Percentiles rank a stretch among this genome's conserved stretches.
Conservation (phyloP, 1,140 invertebrate species). For the Ostrea edulis region DNA sequence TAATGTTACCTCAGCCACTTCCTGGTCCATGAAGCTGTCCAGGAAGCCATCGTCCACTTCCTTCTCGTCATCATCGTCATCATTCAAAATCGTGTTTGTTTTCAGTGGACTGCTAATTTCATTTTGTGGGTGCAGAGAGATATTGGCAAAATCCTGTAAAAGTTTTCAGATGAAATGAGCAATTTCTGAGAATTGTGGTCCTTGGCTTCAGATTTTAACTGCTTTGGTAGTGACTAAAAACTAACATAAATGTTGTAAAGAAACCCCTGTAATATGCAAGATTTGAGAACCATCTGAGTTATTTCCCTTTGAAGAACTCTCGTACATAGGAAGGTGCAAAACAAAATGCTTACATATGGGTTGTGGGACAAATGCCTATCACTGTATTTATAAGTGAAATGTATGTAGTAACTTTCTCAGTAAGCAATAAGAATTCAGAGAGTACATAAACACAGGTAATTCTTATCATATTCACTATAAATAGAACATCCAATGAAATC, state of each 20-base stretch:
- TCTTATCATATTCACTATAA: no score
- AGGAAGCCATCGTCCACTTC: conserved; percentile 84
- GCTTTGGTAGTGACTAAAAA: neutral
- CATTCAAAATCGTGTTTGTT: conserved; percentile 78
- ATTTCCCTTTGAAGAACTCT: neutral
- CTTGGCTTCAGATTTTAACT: neutral
- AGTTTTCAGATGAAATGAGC: neutral
- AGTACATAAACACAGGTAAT: no score
- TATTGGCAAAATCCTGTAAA: conserved; percentile 62
- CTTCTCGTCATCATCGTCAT: conserved; percentile 78
- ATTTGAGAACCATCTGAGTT: neutral
- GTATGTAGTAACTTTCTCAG: no score
- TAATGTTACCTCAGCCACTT: conserved; percentile 76
- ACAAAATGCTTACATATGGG: no score
- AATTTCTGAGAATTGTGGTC: neutral
- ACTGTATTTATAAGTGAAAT: no score
- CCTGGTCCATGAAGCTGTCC: conserved; percentile 84
- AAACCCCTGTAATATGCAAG: neutral
- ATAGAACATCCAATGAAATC: no score
- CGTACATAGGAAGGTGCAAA: no score
- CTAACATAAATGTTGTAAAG: neutral
- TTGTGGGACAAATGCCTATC: no score
- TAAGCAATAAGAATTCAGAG: no score
- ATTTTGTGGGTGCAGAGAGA: conserved; percentile 25
- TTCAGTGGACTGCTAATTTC: conserved; percentile 66